Evolutionary conservation across 1,140 invertebrate species (phyloP), one percentile per base, ranked within the genome.

Genomic region (Cotesia glomerata): DNA sequence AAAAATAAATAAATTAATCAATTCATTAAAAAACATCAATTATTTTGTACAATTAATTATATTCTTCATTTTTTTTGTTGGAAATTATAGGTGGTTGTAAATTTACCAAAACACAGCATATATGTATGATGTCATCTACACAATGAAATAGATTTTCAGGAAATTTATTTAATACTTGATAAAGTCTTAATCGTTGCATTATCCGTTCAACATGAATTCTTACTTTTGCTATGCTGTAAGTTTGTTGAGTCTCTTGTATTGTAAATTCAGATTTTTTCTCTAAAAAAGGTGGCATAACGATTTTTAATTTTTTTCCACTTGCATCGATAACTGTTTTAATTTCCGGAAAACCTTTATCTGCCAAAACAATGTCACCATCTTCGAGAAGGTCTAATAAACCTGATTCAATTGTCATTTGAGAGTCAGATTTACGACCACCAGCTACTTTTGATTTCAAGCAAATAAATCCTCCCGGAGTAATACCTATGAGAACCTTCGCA

Each of bases 121-220:
- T n/a, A n/a, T n/a, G n/a, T n/a, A n/a, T n/a, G n/a, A n/a, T n/a
- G n/a, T n/a, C n/a, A n/a, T n/a, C n/a, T n/a, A n/a, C n/a, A n/a
- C n/a, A n/a, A n/a, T n/a, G n/a, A n/a, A n/a, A n/a, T n/a, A n/a
- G n/a, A n/a, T n/a, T n/a, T n/a, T n/a, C n/a, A n/a, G n/a, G n/a
- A n/a, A n/a, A n/a, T n/a, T n/a, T n/a, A n/a, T n/a, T n/a, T n/a
- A n/a, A n/a, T n/a, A n/a, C n/a, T n/a, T n/a, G n/a, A n/a, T n/a
- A n/a, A n/a, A n/a, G n/a, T n/a, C n/a, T n/a, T n/a, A n/a, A n/a
- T n/a, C n/a, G n/a, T n/a, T n/a, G n/a, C n/a, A n/a, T n/a, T n/a
- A n/a, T n/a, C n/a, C n/a, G n/a, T n/a, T n/a, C n/a, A n/a, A 85
- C 80, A 75, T 83, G 83, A 59, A 84, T 83, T 32, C 81, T 62